Base-by-base conservation (phyloP, 2,113 vertebrate species). In the Mirza zaza region DNA sequence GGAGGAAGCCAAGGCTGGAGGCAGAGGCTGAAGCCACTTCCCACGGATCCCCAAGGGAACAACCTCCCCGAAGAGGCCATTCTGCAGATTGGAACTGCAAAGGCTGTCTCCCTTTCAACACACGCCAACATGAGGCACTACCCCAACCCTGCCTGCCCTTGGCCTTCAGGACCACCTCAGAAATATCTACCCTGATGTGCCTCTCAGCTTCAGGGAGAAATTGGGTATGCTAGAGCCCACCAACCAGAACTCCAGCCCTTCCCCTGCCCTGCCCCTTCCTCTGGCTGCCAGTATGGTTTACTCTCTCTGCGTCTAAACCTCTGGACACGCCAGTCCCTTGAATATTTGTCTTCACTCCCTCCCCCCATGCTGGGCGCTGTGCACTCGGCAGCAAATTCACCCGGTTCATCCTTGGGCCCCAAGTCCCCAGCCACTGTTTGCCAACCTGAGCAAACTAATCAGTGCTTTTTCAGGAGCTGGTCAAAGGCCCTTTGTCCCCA, bases 401-500 rank as follows among this genome's bases (percentile, higher is more conserved):
- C 70, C 70, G 21, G 57, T 39, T 81, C 71, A 27, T 63, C 91
- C 45, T 71, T 36, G 20, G 52, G 65, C 52, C 67, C 21, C 13
- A 17, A 73, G 82, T 23, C 75, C 92, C 61, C 5, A 21, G 61
- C 61, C 77, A 48, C 67, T 97, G 86, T 94, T 91, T 94, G 94
- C 84, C 91, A 86, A 87, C 96, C 93, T 85, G 76, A 96, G 90
- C 79, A 93, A 84, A 94, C 76, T 34, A 39, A 97, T 80, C 75
- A 91, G 6, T 8, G 12, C 80, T 93, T 77, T 90, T 71, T 70
- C 88, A 70, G 83, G 52, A 57, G 70, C 57, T 2, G 0, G 76
- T 76, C 82, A 84, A 93, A 96, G 79, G 57, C 89, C 75, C 75
- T 93, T 95, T 96, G 96, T 97, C 91, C 87, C 81, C 59, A 57